Evolutionary conservation across 2,113 vertebrate genomes (phyloP), one percentile per base, ranked within the genome.

Genomic region (Vimba vimba): DNA sequence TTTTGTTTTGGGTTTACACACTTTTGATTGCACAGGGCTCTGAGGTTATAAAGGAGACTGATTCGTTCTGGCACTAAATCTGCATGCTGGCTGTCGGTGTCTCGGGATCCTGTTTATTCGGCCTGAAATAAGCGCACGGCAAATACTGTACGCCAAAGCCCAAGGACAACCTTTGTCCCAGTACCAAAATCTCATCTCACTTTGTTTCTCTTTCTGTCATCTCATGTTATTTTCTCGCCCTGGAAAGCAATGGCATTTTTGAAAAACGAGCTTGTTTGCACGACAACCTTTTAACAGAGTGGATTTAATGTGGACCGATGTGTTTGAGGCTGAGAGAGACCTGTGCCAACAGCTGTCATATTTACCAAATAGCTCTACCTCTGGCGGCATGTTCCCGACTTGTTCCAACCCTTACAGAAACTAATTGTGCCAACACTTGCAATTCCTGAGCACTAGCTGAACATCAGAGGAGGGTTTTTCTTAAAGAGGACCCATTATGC

Each of bases 331-430:
- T 86, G 33, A 25, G 77, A 62, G 76, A 81, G 60, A 55, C 77
- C 79, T 4, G 30, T 82, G 82, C 85, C 88, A 84, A 85, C 71
- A 57, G 77, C 82, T 86, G 85, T 88, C 85, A 85, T 84, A 88
- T 86, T 84, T 88, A 85, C 64, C 79, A 78, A 88, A 85, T 79
- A 85, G 73, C 87, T 83, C 75, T 75, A 85, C 62, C 52, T 71
- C 36, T 33, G 73, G 64, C 68, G 60, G 79, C 79, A 71, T 85
- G 85, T 86, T 89, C 60, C 68, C 36, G 30, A 81, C 88, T 89
- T 82, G 85, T 81, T 84, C 66, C 33, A 66, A 62, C 50, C 71
- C 27, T 73, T 88, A 75, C 23, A 45, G 39, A 66, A 88, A 75
- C 36, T 17, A 25, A 33, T 30, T 57, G 60, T 71, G 85, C 77